Evolutionary conservation across 2,888 invertebrate genomes (phyloP).

Genomic region (Amphipyra berbera): DNA sequence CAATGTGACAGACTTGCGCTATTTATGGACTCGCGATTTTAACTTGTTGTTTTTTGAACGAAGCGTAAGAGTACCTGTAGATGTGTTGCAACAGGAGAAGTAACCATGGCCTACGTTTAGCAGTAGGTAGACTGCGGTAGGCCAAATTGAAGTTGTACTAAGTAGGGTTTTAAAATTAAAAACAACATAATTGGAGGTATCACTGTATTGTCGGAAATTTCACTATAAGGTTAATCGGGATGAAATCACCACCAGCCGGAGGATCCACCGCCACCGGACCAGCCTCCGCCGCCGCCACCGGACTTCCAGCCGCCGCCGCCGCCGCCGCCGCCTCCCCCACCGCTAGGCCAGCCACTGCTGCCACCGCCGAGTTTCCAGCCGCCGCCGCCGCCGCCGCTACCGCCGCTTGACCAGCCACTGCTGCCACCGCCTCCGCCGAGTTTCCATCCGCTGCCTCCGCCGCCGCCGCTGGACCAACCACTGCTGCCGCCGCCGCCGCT

Average conservation of each 20-base stretch:
- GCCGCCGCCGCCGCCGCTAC: constrained; percentile 58
- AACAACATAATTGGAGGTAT: constrained; percentile 69
- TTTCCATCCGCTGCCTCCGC: constrained; percentile 62
- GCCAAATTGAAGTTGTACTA: no score
- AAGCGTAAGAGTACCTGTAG: no score
- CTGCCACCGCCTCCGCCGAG: constrained; percentile 36
- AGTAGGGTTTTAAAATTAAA: constrained; percentile 29
- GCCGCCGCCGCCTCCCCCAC: constrained; percentile 61
- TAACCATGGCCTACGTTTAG: no score
- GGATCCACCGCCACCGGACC: constrained; percentile 53
- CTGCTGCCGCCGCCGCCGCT: constrained; percentile 55
- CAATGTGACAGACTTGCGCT: no score
- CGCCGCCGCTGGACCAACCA: constrained; percentile 61
- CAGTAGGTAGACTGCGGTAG: no score
- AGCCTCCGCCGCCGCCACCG: constrained; percentile 52
- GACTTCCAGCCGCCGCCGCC: constrained; percentile 61
- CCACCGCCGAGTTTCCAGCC: constrained; percentile 71
- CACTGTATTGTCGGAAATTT: constrained; percentile 76
- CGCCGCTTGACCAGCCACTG: constrained; percentile 54
- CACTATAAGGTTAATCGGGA: constrained; percentile 56
- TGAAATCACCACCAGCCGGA: constrained; percentile 82
- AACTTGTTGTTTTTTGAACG: no score
- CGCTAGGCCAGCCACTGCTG: constrained; percentile 53
- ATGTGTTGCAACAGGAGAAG: no score
- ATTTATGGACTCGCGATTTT: no score